Conservation (phyloP, 2,797 vertebrate genomes). For the Hemibagrus guttatus region DNA sequence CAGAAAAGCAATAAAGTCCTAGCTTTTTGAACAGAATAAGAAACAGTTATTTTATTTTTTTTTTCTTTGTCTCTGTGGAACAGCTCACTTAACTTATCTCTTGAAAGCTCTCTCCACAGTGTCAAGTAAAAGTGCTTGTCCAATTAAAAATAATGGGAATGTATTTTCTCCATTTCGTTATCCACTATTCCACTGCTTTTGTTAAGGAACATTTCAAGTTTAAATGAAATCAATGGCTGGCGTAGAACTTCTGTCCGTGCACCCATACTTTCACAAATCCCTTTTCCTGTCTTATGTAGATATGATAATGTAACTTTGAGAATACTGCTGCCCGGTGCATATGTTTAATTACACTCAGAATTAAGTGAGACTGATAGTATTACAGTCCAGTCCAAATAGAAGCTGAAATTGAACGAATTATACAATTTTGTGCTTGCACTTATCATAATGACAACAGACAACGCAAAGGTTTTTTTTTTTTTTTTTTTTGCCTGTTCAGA, state of each 20-base stretch:
- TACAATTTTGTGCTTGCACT: slow-evolving; percentile 61
- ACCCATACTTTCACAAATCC: slow-evolving; percentile 68
- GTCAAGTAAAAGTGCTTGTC: slow-evolving; percentile 77
- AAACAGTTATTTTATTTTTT: slow-evolving; percentile 62
- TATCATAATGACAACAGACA: slow-evolving; percentile 64
- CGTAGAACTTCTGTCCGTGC: slow-evolving; percentile 74
- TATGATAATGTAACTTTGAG: slow-evolving; percentile 73
- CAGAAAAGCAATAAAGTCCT: slow-evolving; percentile 62
- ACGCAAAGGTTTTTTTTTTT: slow-evolving; percentile 51
- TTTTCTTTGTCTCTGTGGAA: slow-evolving; percentile 70
- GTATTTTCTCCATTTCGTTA: slow-evolving; percentile 72
- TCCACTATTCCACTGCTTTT: slow-evolving; percentile 71
- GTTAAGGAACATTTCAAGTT: slow-evolving; percentile 74
- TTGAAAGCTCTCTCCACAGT: slow-evolving; percentile 72
- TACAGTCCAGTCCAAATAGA: slow-evolving; percentile 64
- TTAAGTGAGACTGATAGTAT: slow-evolving; percentile 76
- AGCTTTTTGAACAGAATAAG: slow-evolving; percentile 65
- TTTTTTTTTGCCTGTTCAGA: slow-evolving; percentile 38
- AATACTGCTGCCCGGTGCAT: slow-evolving; percentile 64
- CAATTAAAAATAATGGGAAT: slow-evolving; percentile 78
- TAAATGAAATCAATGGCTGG: slow-evolving; percentile 80
- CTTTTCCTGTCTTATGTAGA: slow-evolving; percentile 73
- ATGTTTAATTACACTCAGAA: slow-evolving; percentile 80
- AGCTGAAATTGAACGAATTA: slow-evolving; percentile 64
- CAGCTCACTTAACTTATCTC: slow-evolving; percentile 74